These are phyloP conservation scores for Trachurus trachurus DNA, from an alignment of 2,797 vertebrate genomes.

Conservation along the genomic window DNA sequence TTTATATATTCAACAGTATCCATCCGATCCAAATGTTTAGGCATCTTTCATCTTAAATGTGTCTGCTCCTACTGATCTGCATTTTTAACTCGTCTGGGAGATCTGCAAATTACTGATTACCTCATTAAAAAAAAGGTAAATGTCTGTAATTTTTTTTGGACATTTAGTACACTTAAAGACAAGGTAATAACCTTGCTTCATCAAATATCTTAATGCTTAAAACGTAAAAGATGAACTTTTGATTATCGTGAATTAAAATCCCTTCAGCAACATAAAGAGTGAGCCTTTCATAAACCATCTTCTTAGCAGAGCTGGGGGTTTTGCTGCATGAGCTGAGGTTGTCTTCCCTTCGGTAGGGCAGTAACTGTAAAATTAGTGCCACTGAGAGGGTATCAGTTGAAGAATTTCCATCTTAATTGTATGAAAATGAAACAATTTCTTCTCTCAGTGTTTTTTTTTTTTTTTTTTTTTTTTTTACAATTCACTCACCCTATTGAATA, in stretches of 20 bases:
- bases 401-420: constrained; percentile 58
- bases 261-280: constrained; percentile 9
- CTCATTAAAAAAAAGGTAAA: background rate
- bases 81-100: background rate
- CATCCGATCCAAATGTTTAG: background rate
- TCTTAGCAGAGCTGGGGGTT: constrained; percentile 5
- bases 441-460: constrained; percentile 34
- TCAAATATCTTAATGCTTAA: background rate
- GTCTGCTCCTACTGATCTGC: background rate
- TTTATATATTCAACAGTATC: background rate
- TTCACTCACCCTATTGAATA: constrained; percentile 50
- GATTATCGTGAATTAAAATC: constrained; percentile 16
- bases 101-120: background rate
- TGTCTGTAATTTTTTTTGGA: background rate
- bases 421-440: constrained; percentile 58
- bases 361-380: constrained; percentile 44
- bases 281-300: constrained; percentile 23
- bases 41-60: background rate
- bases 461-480: constrained; percentile 22
- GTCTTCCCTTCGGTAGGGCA: constrained; percentile 31
- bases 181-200: background rate
- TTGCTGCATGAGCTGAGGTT: constrained; percentile 21
- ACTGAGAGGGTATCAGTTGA: constrained; percentile 46
- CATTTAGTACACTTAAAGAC: background rate
- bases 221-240: constrained; percentile 3